phyloP scores from a whole-genome alignment of 2,113 vertebrate genomes.

The Micronycteris hirsuta region DNA sequence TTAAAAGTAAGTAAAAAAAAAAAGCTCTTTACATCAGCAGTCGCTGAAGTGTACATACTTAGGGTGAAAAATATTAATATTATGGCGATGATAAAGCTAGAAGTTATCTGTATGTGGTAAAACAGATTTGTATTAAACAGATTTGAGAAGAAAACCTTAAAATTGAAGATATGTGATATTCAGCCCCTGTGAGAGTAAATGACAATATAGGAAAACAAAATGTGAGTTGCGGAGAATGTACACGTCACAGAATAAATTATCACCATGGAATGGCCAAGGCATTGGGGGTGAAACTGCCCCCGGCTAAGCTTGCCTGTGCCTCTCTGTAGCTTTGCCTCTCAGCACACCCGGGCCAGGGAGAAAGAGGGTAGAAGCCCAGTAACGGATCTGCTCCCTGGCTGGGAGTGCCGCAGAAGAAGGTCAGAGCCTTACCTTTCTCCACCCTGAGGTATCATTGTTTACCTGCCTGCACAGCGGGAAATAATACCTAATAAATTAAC shows the following conservation, averaged over 20 bases:
- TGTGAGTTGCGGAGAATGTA: neutral
- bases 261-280: neutral
- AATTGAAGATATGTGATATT: neutral
- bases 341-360: neutral
- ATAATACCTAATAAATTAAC: neutral
- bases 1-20: slow-evolving; percentile 1
- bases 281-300: neutral
- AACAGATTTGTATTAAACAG: neutral
- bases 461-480: neutral
- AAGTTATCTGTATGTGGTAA: slow-evolving; percentile 34
- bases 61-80: slow-evolving; percentile 28
- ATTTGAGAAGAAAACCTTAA: slow-evolving; percentile 23
- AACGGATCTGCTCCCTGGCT: neutral
- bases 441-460: neutral
- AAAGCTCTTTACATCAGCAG: neutral
- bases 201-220: neutral
- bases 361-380: neutral
- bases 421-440: neutral
- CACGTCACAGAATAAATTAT: neutral
- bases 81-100: slow-evolving; percentile 18
- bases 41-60: slow-evolving; percentile 48
- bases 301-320: neutral
- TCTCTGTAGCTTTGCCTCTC: neutral
- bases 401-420: neutral
- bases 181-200: neutral